Conservation (phyloP, 2,113 vertebrate species). For the Rallus limicola region DNA sequence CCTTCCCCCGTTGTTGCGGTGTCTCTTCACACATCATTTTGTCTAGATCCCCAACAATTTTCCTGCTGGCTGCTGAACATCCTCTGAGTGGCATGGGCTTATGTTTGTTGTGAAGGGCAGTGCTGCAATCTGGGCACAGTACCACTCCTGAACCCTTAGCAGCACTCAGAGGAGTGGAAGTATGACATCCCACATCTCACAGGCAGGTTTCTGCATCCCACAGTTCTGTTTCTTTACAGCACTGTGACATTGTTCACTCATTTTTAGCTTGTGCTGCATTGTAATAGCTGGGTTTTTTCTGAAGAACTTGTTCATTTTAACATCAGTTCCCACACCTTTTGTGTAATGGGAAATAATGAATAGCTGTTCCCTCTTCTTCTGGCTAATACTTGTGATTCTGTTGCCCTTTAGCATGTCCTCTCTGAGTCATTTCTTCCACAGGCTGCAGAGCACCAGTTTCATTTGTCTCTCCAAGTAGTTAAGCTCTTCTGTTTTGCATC, state of each 20-base stretch:
- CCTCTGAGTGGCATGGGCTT: neutral
- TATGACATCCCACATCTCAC: neutral
- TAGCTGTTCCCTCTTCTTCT: conserved; percentile 30
- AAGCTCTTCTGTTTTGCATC: neutral
- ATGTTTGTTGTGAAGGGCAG: neutral
- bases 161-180: neutral
- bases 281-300: neutral
- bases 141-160: neutral
- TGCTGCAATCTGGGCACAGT: neutral
- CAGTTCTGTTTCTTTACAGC: neutral
- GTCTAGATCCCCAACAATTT: neutral
- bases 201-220: neutral
- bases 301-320: conserved; percentile 34
- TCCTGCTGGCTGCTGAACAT: neutral
- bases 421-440: conserved; percentile 33
- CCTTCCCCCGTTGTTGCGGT: neutral
- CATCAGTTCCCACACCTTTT: conserved; percentile 35
- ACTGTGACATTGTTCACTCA: neutral
- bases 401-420: neutral
- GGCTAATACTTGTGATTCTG: conserved; percentile 3
- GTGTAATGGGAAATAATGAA: conserved; percentile 25
- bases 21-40: neutral
- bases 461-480: neutral
- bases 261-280: neutral
- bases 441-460: neutral